phyloP scores from a whole-genome alignment of 2,888 invertebrate genomes.

The Phengaris alcon region DNA sequence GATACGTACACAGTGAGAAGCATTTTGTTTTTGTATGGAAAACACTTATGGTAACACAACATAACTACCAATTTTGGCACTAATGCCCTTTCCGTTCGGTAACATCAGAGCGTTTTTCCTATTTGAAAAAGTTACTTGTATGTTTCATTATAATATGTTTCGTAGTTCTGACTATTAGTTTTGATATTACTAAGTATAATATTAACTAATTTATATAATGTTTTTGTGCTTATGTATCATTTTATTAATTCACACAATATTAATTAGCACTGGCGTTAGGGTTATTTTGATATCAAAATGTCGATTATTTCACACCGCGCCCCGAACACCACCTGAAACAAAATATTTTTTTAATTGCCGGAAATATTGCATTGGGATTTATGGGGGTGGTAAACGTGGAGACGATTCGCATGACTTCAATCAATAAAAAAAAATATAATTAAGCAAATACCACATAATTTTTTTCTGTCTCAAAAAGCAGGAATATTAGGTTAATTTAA shows the following conservation, averaged over 20 bases:
- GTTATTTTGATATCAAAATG: not conserved
- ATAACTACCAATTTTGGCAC: constrained; percentile 61
- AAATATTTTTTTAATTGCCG: not conserved
- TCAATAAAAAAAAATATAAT: too few relatives aligned
- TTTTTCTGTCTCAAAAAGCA: too few relatives aligned
- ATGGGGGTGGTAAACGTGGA: not conserved
- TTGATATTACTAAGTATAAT: not conserved
- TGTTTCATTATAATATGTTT: not conserved
- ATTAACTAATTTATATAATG: not conserved
- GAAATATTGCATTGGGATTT: not conserved
- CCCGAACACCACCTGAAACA: not conserved
- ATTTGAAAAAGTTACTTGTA: not conserved
- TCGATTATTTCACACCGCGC: not conserved
- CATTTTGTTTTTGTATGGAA: constrained; percentile 63
- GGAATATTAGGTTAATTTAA: too few relatives aligned
- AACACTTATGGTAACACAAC: constrained; percentile 65
- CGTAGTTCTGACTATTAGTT: not conserved
- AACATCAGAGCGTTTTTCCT: constrained; percentile 59
- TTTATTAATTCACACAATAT: not conserved
- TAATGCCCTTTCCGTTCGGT: constrained; percentile 57
- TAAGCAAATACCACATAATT: too few relatives aligned
- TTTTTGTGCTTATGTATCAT: not conserved
- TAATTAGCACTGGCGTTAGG: not conserved
- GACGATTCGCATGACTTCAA: not conserved
- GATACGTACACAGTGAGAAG: constrained; percentile 62